Conservation (phyloP, 2,888 invertebrate genomes). For the Emmelina monodactyla region DNA sequence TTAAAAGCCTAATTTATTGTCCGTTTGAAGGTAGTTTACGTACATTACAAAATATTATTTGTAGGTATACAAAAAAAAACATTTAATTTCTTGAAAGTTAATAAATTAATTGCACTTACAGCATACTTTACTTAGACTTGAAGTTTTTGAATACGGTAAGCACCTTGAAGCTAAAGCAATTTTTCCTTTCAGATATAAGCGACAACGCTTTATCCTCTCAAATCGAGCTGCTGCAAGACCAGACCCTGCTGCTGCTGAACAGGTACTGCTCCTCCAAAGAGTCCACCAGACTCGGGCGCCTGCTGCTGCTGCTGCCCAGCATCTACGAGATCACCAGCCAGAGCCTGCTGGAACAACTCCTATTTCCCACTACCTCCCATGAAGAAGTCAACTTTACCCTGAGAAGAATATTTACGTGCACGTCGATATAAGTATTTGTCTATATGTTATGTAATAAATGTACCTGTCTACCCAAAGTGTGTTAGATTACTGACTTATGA, state of each 20-base stretch:
- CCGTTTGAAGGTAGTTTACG: too few relatives aligned
- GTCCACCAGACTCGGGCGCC: conserved; percentile 73
- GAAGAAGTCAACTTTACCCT: conserved; percentile 36
- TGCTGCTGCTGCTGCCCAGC: conserved; percentile 76
- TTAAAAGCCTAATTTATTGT: too few relatives aligned
- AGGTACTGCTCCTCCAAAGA: conserved; percentile 68
- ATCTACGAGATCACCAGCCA: conserved; percentile 47
- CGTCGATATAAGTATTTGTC: conserved; percentile 29
- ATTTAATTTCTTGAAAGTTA: too few relatives aligned
- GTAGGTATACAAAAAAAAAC: too few relatives aligned
- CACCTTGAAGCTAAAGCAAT: too few relatives aligned
- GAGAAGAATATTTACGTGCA: conserved; percentile 37
- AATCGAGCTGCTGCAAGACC: conserved; percentile 78
- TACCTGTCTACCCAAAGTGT: too few relatives aligned
- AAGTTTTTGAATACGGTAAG: too few relatives aligned
- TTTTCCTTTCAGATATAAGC: conserved; percentile 32
- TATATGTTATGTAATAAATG: too few relatives aligned
- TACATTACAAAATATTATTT: too few relatives aligned
- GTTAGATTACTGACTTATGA: too few relatives aligned
- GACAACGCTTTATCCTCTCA: conserved; percentile 32
- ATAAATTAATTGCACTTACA: too few relatives aligned
- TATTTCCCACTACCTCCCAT: conserved; percentile 74
- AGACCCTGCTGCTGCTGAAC: conserved; percentile 78
- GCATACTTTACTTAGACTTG: too few relatives aligned
- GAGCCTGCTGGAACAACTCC: conserved; percentile 66